phyloP scores from a whole-genome alignment of 2,797 vertebrate species.

The Lepilemur ruficaudatus region DNA sequence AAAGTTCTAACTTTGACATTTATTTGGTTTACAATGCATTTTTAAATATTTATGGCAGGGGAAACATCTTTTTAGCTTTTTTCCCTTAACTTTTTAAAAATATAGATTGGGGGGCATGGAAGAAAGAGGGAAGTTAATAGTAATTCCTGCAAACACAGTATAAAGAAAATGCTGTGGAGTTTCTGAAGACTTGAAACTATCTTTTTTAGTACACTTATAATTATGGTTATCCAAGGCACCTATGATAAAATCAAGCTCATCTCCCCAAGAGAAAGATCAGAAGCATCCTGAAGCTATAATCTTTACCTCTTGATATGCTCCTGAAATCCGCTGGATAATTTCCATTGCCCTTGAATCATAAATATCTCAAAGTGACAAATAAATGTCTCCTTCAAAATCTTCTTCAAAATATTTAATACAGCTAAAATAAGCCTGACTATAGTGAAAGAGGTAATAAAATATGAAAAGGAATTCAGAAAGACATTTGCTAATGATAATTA shows the following conservation, averaged over 20 bases:
- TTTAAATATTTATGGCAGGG: background rate
- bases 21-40: background rate
- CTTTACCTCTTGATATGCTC: background rate
- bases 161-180: background rate
- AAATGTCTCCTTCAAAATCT: background rate
- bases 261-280: background rate
- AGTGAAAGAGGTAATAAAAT: background rate
- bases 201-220: background rate
- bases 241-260: background rate
- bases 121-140: background rate
- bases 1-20: background rate
- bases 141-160: background rate
- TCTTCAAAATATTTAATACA: background rate
- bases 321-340: background rate
- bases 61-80: background rate
- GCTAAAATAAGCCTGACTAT: background rate
- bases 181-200: background rate
- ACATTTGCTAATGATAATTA: background rate
- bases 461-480: background rate
- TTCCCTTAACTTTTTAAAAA: background rate
- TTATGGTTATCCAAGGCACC: background rate
- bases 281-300: background rate
- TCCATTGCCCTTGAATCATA: background rate
- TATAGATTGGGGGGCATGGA: accelerated
- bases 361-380: background rate